Evolutionary conservation across 2,888 invertebrate genomes (phyloP).

Genomic region (Labia minor): DNA sequence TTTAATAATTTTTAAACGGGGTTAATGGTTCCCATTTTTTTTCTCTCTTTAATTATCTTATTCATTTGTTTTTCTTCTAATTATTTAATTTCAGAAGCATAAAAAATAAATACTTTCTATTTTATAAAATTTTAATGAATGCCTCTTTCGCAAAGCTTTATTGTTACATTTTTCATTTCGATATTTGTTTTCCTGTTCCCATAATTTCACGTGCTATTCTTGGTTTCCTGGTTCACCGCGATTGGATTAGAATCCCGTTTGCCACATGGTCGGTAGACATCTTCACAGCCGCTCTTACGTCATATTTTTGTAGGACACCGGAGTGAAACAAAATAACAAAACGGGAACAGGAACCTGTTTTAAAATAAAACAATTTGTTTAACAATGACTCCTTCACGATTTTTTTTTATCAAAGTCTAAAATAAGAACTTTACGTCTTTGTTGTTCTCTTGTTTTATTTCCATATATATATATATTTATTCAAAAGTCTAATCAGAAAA

Average conservation of each 20-base stretch:
- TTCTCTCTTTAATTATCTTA: too few relatives aligned
- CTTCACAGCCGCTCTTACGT: not conserved
- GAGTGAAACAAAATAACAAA: not conserved
- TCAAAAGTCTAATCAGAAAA: not conserved
- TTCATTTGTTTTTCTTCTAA: too few relatives aligned
- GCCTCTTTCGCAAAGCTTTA: too few relatives aligned
- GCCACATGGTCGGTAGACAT: not conserved
- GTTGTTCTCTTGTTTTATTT: too few relatives aligned
- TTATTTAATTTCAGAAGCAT: too few relatives aligned
- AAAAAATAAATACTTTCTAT: too few relatives aligned
- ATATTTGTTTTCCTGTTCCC: conserved; percentile 2
- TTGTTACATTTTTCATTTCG: not conserved
- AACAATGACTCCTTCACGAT: not conserved
- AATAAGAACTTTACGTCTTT: not conserved
- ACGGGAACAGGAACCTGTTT: not conserved
- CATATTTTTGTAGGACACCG: not conserved
- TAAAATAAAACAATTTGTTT: not conserved
- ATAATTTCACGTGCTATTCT: conserved; percentile 1
- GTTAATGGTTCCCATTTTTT: too few relatives aligned
- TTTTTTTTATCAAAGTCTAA: not conserved
- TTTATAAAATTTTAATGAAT: too few relatives aligned
- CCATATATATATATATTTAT: not conserved
- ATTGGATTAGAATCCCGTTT: not conserved
- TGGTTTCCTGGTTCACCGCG: not conserved
- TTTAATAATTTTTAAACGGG: too few relatives aligned